These are phyloP conservation scores for Parochlus steinenii DNA, from an alignment of 2,888 invertebrate genomes.

Conservation along the genomic window DNA sequence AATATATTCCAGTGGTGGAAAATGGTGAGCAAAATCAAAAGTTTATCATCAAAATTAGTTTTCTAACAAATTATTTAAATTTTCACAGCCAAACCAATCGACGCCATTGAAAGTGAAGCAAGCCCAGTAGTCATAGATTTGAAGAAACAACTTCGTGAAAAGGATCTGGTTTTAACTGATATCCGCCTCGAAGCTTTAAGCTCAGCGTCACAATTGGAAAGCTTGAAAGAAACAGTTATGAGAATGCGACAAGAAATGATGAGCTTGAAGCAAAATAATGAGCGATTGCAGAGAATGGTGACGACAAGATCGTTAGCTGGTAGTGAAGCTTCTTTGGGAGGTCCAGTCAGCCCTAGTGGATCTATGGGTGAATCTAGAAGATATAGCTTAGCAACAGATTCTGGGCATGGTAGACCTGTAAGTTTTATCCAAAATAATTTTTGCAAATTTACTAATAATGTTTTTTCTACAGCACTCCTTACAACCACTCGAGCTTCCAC, in stretches of 20 bases:
- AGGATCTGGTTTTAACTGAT: conserved; percentile 91
- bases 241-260: conserved; percentile 98
- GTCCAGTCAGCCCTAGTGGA: conserved; percentile 28
- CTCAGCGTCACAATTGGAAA: conserved; percentile 93
- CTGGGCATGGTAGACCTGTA: conserved; percentile 25
- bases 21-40: conserved; percentile 17
- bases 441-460: background rate
- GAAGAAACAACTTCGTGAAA: conserved; percentile 84
- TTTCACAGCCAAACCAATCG: conserved; percentile 27
- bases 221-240: conserved; percentile 88
- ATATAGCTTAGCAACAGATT: conserved; percentile 38
- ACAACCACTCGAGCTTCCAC: conserved; percentile 28
- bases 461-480: background rate
- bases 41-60: background rate
- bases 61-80: background rate
- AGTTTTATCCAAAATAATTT: conserved; percentile 4
- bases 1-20: conserved; percentile 30
- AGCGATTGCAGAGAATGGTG: conserved; percentile 78
- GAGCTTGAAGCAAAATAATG: conserved; percentile 91
- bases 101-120: conserved; percentile 27
- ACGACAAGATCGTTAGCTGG: conserved; percentile 45
- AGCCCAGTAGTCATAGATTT: conserved; percentile 54
- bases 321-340: conserved; percentile 41
- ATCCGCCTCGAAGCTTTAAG: conserved; percentile 91
- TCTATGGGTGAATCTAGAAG: conserved; percentile 37